phyloP scores from a whole-genome alignment of 2,113 vertebrate species.

The Coptodon rendalli region DNA sequence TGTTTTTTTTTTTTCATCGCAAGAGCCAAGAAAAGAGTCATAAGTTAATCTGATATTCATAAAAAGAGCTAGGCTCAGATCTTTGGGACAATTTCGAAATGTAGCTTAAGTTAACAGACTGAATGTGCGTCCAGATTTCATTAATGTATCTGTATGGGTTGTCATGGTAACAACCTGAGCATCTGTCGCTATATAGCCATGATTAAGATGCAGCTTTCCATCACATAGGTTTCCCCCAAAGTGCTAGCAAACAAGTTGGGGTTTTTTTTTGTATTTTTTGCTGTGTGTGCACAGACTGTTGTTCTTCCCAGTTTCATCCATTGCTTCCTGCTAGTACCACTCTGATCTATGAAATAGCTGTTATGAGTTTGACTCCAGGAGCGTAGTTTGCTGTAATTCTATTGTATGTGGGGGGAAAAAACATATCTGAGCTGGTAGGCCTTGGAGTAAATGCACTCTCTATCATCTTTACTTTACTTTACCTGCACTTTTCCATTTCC shows the following conservation, averaged over 20 bases:
- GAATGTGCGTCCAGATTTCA: not conserved
- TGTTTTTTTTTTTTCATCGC: not conserved
- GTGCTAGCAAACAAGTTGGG: fast-evolving
- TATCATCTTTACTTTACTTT: not conserved
- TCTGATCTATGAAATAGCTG: no score
- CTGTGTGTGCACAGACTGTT: not conserved
- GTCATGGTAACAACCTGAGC: no score
- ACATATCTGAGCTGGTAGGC: not conserved
- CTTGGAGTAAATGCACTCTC: not conserved
- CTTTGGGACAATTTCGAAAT: not conserved
- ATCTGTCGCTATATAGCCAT: not conserved
- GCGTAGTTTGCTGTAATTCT: not conserved
- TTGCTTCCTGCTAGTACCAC: not conserved
- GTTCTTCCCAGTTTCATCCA: not conserved
- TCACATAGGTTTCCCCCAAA: not conserved
- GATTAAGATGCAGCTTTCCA: not conserved
- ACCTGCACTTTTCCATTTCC: not conserved
- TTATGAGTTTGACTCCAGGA: not conserved
- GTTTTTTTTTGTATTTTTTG: not conserved
- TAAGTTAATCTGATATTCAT: not conserved
- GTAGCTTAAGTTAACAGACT: not conserved
- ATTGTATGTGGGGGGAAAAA: not conserved
- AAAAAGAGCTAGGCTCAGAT: not conserved
- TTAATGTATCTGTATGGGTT: not conserved
- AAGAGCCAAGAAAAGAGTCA: not conserved